Conservation (phyloP, 1,140 invertebrate species). For the Drosophila eugracilis region DNA sequence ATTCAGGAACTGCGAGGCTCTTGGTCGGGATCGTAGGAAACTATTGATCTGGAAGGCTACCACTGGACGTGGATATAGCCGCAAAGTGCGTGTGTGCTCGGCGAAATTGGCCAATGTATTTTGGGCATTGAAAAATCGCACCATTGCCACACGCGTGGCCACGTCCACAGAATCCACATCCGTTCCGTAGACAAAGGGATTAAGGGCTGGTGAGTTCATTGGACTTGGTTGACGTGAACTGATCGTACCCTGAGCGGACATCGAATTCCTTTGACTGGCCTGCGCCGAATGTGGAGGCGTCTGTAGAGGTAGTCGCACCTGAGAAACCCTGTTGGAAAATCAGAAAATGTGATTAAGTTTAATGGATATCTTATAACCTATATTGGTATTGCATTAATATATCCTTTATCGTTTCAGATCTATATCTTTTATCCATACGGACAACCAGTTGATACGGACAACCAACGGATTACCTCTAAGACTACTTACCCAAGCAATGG, state of each 20-base stretch:
- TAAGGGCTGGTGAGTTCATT: conserved; percentile 86
- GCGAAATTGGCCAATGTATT: conserved; percentile 98
- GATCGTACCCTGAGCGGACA: conserved; percentile 74
- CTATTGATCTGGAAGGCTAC: conserved; percentile 99
- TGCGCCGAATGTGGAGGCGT: conserved; percentile 75
- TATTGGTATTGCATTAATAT: no score
- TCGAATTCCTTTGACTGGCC: conserved; percentile 78
- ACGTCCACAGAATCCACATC: conserved; percentile 99
- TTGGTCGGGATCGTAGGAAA: conserved; percentile 96
- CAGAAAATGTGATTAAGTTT: background rate
- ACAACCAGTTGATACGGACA: background rate
- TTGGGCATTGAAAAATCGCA: conserved; percentile 98
- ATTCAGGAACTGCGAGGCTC: conserved; percentile 94
- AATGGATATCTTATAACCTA: no score
- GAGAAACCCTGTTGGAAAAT: conserved; percentile 63
- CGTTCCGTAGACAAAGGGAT: conserved; percentile 97
- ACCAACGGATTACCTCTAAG: background rate
- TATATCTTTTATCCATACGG: no score
- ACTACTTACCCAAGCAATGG: conserved; percentile 69
- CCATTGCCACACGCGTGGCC: conserved; percentile 99
- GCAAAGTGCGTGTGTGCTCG: conserved; percentile 97
- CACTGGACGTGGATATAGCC: conserved; percentile 98
- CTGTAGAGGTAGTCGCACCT: conserved; percentile 71
- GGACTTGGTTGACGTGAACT: conserved; percentile 78
- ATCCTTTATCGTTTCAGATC: no score